Percentiles rank a stretch among this genome's conserved stretches.
phyloP scores from a whole-genome alignment of 1,140 invertebrate species.

The Drosophila chauvacae region DNA sequence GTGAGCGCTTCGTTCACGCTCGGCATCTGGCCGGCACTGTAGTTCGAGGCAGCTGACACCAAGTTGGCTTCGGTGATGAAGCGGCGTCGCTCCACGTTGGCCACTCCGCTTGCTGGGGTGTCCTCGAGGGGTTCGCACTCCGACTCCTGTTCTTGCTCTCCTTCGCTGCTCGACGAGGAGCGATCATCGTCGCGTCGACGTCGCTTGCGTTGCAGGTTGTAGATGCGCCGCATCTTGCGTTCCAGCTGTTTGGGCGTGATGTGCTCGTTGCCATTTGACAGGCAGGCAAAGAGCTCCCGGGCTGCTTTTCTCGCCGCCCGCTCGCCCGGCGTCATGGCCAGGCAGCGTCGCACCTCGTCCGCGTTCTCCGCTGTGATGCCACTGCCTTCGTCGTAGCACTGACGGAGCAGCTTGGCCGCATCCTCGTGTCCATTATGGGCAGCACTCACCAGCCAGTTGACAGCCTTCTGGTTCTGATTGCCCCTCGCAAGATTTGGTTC shows the following conservation, averaged over 20 bases:
- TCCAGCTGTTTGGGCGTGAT: conserved; percentile 92
- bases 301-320: conserved; percentile 94
- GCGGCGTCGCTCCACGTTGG: conserved; percentile 57
- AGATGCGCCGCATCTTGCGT: conserved; percentile 88
- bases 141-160: conserved; percentile 42
- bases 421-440: conserved; percentile 95
- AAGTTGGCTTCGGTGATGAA: conserved; percentile 91
- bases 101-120: conserved; percentile 33
- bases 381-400: conserved; percentile 91
- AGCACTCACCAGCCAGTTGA: conserved; percentile 95
- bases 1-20: conserved; percentile 90
- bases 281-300: conserved; percentile 91
- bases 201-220: conserved; percentile 85
- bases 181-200: conserved; percentile 66
- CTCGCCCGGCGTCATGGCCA: conserved; percentile 93
- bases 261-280: conserved; percentile 93
- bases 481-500: conserved; percentile 77
- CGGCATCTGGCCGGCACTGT: conserved; percentile 91
- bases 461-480: conserved; percentile 87
- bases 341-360: conserved; percentile 92
- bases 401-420: conserved; percentile 91
- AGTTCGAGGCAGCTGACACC: conserved; percentile 92
- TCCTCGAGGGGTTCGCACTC: conserved; percentile 61
- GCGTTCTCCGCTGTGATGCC: conserved; percentile 93
- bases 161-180: conserved; percentile 67